Evolutionary conservation across 2,888 invertebrate genomes (phyloP).

Genomic region (Hanleya hanleyi): DNA sequence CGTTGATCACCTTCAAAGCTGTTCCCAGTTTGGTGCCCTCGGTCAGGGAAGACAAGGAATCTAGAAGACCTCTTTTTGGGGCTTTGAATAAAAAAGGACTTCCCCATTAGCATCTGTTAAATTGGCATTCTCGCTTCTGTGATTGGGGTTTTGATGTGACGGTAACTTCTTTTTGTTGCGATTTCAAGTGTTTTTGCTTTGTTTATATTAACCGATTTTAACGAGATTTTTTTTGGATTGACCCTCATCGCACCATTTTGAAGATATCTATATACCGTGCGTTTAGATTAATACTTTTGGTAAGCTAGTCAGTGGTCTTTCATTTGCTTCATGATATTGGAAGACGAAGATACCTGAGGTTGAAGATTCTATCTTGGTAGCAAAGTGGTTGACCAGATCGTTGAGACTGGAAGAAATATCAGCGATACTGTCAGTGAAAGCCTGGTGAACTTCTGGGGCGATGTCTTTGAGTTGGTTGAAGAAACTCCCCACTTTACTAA

Average conservation of each 20-base stretch:
- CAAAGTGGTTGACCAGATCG: constrained; percentile 6
- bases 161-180: no score
- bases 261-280: no score
- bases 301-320: no score
- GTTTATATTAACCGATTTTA: no score
- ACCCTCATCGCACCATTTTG: no score
- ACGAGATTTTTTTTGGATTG: no score
- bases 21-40: constrained; percentile 5
- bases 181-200: no score
- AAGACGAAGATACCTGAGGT: no score
- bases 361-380: not conserved
- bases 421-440: constrained; percentile 9
- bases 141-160: no score
- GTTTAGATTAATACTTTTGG: no score
- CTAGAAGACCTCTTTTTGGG: not conserved
- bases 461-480: constrained; percentile 12
- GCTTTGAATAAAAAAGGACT: not conserved
- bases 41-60: not conserved
- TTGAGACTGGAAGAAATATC: constrained; percentile 5
- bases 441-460: constrained; percentile 14
- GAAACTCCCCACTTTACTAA: constrained; percentile 12
- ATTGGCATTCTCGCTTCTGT: no score
- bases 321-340: no score
- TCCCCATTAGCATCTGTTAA: not conserved
- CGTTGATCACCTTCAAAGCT: constrained; percentile 13